phyloP scores from a whole-genome alignment of 2,888 invertebrate species.

The Drosophila barbarae region DNA sequence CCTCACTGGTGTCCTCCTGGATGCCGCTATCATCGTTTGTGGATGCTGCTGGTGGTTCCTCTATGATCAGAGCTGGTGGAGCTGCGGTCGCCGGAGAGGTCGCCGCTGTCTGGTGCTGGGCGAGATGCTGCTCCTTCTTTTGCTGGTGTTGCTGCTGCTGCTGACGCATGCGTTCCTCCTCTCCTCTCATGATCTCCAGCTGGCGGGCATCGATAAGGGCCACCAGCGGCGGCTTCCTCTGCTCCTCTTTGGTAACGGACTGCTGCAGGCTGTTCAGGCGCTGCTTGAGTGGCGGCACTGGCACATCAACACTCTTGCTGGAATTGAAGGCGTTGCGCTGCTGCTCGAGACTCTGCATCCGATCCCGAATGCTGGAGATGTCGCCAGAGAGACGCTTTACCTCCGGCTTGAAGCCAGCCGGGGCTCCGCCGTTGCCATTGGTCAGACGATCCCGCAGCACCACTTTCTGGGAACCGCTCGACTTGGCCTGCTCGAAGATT shows the following conservation, averaged over 20 bases:
- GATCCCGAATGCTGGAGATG: conserved; percentile 84
- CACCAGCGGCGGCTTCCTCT: conserved; percentile 73
- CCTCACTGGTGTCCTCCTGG: conserved; percentile 86
- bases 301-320: conserved; percentile 76
- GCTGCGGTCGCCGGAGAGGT: conserved; percentile 17
- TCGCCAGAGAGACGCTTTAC: conserved; percentile 82
- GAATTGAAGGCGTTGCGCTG: conserved; percentile 78
- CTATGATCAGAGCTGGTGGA: conserved; percentile 53
- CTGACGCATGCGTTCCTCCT: conserved; percentile 71
- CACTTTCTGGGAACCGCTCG: conserved; percentile 45
- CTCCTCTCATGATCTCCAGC: conserved; percentile 80
- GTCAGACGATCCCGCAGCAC: conserved; percentile 67
- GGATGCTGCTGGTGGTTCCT: conserved; percentile 81
- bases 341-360: conserved; percentile 83
- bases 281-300: conserved; percentile 79
- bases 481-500: conserved; percentile 83
- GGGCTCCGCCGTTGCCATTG: conserved; percentile 48
- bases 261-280: conserved; percentile 79
- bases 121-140: conserved; percentile 11
- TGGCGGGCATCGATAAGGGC: conserved; percentile 80
- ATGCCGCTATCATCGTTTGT: conserved; percentile 82
- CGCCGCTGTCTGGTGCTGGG: conserved; percentile 7
- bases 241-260: conserved; percentile 78
- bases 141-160: conserved; percentile 46
- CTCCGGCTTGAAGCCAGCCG: conserved; percentile 68